A percentile compares a stretch with the other conserved stretches of the same genome.
These are phyloP conservation scores for Hemistola chrysoprasaria DNA, from an alignment of 2,888 invertebrate genomes.

Conservation along the genomic window DNA sequence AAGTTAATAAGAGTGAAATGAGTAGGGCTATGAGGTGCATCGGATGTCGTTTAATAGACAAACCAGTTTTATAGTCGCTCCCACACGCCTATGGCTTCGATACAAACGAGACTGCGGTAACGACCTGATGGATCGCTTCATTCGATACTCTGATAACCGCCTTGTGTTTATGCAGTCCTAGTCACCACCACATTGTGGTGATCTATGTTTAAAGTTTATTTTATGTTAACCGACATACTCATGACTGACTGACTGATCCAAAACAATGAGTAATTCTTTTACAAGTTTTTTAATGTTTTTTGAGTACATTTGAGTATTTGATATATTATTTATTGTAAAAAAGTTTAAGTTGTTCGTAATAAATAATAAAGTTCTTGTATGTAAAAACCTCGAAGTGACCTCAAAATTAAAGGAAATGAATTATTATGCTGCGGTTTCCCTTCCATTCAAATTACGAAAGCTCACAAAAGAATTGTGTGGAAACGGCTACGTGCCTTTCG, in stretches of 20 bases:
- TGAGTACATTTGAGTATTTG: no score
- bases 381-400: conserved; percentile 18
- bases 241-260: no score
- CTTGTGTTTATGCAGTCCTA: conserved; percentile 47
- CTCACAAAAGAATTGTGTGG: conserved; percentile 23
- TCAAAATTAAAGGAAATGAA: conserved; percentile 32
- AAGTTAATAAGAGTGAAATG: conserved; percentile 15
- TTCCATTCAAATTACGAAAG: conserved; percentile 36
- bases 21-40: conserved; percentile 39
- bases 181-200: conserved; percentile 37
- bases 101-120: conserved; percentile 60
- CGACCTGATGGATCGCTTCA: conserved; percentile 71
- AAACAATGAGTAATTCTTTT: no score
- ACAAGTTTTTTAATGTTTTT: no score
- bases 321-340: no score
- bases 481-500: conserved; percentile 9
- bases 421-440: conserved; percentile 44
- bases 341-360: no score
- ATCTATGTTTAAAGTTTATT: conserved; percentile 17
- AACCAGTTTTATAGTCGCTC: conserved; percentile 69
- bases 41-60: conserved; percentile 51
- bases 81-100: conserved; percentile 75
- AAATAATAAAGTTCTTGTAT: neutral
- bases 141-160: conserved; percentile 62
- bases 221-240: no score